Percentiles rank a stretch among this genome's conserved stretches.
Evolutionary conservation across 1,140 invertebrate species (phyloP).

Genomic region (Cydia fagiglandana): DNA sequence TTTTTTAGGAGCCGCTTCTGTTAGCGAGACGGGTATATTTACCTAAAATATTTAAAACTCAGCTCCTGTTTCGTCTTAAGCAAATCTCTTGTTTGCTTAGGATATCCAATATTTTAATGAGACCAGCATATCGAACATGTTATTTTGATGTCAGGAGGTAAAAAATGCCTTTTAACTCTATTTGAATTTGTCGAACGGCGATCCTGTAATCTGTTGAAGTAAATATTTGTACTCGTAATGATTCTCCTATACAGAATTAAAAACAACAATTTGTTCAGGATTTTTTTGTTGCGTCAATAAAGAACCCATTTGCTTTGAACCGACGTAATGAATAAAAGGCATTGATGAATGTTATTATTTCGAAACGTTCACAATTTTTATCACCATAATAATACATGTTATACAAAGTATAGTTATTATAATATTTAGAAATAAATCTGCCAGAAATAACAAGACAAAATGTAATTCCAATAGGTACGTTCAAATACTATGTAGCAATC

Average conservation of each 20-base stretch:
- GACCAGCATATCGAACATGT: slow-evolving; percentile 20
- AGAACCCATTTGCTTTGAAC: neutral
- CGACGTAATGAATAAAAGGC: no score
- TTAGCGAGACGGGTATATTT: no score
- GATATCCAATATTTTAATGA: slow-evolving; percentile 25
- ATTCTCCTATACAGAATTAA: neutral
- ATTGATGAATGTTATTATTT: no score
- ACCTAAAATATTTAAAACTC: no score
- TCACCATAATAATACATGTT: no score
- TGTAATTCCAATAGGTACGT: neutral
- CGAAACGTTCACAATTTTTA: no score
- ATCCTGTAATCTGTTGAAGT: neutral
- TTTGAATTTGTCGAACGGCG: neutral
- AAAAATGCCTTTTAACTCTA: neutral
- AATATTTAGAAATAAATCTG: no score
- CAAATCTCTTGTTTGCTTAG: slow-evolving; percentile 28
- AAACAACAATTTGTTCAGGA: neutral
- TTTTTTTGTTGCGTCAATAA: neutral
- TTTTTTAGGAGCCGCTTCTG: no score
- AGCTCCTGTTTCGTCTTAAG: no score
- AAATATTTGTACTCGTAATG: neutral
- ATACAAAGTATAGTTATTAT: no score
- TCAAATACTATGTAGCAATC: slow-evolving; percentile 23
- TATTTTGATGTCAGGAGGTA: neutral
- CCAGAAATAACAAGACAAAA: neutral